A percentile compares a stretch with the other conserved stretches of the same genome.
Evolutionary conservation across 2,888 invertebrate species (phyloP).

Genomic region (Drosophila suboccidentalis): DNA sequence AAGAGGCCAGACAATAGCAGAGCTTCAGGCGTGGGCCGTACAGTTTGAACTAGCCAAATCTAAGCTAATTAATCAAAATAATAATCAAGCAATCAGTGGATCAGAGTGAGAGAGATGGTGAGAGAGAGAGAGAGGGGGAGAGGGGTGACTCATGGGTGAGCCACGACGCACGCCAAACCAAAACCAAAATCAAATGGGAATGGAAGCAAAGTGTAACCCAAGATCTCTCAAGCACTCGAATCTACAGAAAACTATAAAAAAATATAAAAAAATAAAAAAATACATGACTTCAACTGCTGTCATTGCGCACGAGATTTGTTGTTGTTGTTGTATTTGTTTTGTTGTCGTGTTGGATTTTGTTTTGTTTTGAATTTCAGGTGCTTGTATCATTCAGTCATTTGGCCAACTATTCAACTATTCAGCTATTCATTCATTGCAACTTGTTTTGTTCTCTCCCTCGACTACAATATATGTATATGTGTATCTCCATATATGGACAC

Average conservation of each 20-base stretch:
- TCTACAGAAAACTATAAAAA: constrained; percentile 20
- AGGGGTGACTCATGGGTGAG: constrained; percentile 54
- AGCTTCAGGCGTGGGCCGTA: constrained; percentile 77
- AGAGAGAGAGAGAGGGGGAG: neutral
- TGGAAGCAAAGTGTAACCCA: constrained; percentile 71
- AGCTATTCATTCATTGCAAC: constrained; percentile 80
- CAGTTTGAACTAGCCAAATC: constrained; percentile 82
- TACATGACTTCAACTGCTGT: constrained; percentile 80
- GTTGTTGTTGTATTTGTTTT: constrained; percentile 25
- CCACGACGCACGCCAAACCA: constrained; percentile 77
- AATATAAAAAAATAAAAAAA: constrained; percentile 18
- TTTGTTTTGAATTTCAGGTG: constrained; percentile 82
- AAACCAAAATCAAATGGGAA: constrained; percentile 47
- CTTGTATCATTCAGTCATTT: constrained; percentile 76
- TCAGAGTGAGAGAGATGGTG: constrained; percentile 52
- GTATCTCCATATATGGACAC: constrained; percentile 47
- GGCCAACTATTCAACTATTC: constrained; percentile 75
- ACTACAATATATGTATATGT: constrained; percentile 43
- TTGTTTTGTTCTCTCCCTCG: constrained; percentile 66
- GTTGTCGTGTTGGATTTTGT: constrained; percentile 62
- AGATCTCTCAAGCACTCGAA: constrained; percentile 56
- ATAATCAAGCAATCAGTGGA: constrained; percentile 83
- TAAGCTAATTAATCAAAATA: constrained; percentile 84
- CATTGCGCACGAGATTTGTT: constrained; percentile 76
- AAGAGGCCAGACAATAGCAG: constrained; percentile 46